Evolutionary conservation across 2,888 invertebrate genomes (phyloP).

Genomic region (Mesorhabditis belari): DNA sequence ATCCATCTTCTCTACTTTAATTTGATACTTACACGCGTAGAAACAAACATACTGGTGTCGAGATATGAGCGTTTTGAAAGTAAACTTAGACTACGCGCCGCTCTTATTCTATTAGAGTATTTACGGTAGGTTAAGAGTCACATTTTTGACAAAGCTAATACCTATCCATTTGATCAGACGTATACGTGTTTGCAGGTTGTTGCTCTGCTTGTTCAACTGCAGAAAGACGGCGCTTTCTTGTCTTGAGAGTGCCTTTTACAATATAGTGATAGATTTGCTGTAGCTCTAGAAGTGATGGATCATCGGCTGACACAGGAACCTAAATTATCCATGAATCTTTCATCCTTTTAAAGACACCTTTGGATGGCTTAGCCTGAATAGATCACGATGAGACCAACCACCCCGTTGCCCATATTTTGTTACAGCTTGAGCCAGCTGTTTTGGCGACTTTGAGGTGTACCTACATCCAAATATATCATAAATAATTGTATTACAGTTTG

Average conservation of each 20-base stretch:
- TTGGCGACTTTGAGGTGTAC: conserved; percentile 60
- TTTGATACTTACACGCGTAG: too few relatives aligned
- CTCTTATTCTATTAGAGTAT: too few relatives aligned
- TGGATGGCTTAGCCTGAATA: conserved; percentile 58
- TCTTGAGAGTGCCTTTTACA: conserved; percentile 18
- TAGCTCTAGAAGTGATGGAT: conserved; percentile 22
- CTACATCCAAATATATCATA: conserved; percentile 5
- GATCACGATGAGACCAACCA: conserved; percentile 69
- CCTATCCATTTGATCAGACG: background rate
- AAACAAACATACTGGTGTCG: too few relatives aligned
- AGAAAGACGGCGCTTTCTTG: background rate
- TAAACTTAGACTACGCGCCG: too few relatives aligned
- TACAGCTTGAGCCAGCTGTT: conserved; percentile 64
- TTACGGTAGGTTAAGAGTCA: too few relatives aligned
- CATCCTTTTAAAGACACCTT: conserved; percentile 1
- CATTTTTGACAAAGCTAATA: background rate
- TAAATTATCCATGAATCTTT: conserved; percentile 4
- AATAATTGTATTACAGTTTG: background rate
- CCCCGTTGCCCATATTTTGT: conserved; percentile 64
- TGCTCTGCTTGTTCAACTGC: conserved; percentile 19
- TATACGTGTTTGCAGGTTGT: conserved; percentile 20
- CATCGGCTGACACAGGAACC: background rate
- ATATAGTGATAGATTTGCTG: conserved; percentile 41
- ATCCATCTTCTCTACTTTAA: too few relatives aligned
- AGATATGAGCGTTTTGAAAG: too few relatives aligned